Base-by-base conservation (phyloP, 1,140 invertebrate genomes). In the Drosophila sturtevanti region DNA sequence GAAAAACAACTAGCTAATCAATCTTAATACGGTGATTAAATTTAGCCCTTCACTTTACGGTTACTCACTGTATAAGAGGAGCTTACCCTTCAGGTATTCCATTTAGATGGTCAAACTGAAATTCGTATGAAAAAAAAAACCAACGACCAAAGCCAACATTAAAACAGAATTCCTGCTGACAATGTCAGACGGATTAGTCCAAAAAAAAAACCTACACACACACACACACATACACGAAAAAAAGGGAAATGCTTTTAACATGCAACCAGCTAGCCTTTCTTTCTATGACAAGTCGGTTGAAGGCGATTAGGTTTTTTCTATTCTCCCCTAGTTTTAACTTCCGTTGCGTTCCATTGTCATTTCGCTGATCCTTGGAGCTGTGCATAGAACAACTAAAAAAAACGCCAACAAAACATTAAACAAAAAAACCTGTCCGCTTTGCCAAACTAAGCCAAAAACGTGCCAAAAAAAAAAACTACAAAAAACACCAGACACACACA, bases 121-220 rank as follows among this genome's bases (percentile, higher is more conserved):
- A 63, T 63, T 31, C 27, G 27, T 31, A 6, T 31, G 27, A 31
- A 6, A 31, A 31, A 6, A 31, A 31, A 31, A 31, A 73, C 54
- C 72, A 54, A 22, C 35, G 31, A 31, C 0, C 31, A 10, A 52
- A n/a, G 31, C 41, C 41, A 75, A 64, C 68, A 87, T 86, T 86
- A 82, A 76, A 79, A 51, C 67, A 18, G 67, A 82, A 87, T 79
- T 89, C 71, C 34, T 77, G 67, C 72, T 89, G 76, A 87, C 82
- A 87, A 79, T 87, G 82, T 74, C 72, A 59, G 22, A 35, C 72
- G 79, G 79, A 87, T 87, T 89, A 89, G 64, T 16, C 41, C 79
- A 4, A 31, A 31, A 31, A 31, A 6, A 31, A 31, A 31, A 54
- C n/a, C n/a, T n/a, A n/a, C n/a, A n/a, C n/a, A n/a, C n/a, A n/a